phyloP scores from a whole-genome alignment of 2,113 vertebrate species.

The Calcarius ornatus region DNA sequence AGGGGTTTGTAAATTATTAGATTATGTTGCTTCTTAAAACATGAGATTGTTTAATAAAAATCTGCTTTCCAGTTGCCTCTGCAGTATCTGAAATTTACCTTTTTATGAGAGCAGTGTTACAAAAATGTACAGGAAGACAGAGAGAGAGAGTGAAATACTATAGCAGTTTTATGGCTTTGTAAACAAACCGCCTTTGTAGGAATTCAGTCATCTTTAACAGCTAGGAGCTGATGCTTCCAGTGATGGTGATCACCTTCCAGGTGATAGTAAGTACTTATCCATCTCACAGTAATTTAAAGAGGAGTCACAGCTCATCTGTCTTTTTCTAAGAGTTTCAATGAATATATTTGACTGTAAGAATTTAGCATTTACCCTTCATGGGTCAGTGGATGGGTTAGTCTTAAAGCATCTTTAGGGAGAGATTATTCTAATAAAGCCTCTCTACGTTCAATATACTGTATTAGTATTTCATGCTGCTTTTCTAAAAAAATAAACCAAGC shows the following conservation, averaged over 20 bases:
- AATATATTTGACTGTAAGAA: slow-evolving; percentile 70
- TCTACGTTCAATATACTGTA: slow-evolving; percentile 37
- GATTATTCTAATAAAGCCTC: slow-evolving; percentile 73
- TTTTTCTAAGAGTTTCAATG: slow-evolving; percentile 63
- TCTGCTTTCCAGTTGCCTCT: background rate
- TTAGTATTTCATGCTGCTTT: slow-evolving; percentile 57
- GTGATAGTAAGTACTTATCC: slow-evolving; percentile 62
- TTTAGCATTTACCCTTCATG: slow-evolving; percentile 79
- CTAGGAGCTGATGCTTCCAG: slow-evolving; percentile 15
- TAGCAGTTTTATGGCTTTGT: slow-evolving; percentile 9
- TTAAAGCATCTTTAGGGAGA: slow-evolving; percentile 73
- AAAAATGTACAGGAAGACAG: background rate
- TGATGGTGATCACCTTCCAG: slow-evolving; percentile 55
- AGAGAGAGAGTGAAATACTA: background rate
- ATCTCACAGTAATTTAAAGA: slow-evolving; percentile 67
- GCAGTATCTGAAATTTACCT: background rate
- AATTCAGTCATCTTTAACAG: slow-evolving; percentile 49
- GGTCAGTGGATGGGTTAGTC: slow-evolving; percentile 70
- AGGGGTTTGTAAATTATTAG: background rate
- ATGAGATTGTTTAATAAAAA: background rate
- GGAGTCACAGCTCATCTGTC: slow-evolving; percentile 52
- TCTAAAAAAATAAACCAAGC: slow-evolving; percentile 12
- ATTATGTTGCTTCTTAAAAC: background rate
- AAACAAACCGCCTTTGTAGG: slow-evolving; percentile 55
- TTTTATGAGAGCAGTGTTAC: background rate